Evolutionary conservation across 2,888 invertebrate species (phyloP).

Genomic region (Leptinotarsa rubiginosa): DNA sequence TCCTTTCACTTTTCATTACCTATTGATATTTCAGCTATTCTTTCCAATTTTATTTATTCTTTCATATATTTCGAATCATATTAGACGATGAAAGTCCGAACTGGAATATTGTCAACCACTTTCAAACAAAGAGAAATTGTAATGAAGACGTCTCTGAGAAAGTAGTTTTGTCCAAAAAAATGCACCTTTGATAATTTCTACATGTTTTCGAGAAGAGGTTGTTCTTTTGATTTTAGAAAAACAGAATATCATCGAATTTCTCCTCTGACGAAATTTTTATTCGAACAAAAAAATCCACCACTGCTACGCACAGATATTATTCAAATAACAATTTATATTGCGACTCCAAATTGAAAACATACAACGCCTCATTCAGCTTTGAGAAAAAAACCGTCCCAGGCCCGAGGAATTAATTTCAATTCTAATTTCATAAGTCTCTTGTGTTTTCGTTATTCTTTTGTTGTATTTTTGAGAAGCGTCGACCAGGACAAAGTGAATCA

Average conservation of each 20-base stretch:
- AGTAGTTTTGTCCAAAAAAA: no score
- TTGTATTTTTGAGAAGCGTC: slow-evolving; percentile 51
- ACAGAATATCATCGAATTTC: background rate
- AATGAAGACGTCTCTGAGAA: no score
- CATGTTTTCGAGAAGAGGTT: no score
- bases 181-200: no score
- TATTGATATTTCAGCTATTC: no score
- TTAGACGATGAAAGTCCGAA: no score
- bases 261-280: background rate
- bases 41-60: no score
- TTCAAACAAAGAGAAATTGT: no score
- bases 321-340: slow-evolving; percentile 48
- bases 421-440: slow-evolving; percentile 52
- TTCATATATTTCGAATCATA: no score
- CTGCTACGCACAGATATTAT: background rate
- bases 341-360: slow-evolving; percentile 56
- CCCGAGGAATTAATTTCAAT: slow-evolving; percentile 58
- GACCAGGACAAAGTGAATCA: slow-evolving; percentile 55
- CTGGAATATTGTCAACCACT: no score
- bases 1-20: no score
- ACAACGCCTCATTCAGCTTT: slow-evolving; percentile 50
- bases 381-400: slow-evolving; percentile 33
- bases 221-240: no score
- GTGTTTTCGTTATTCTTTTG: slow-evolving; percentile 55
- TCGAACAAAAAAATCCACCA: background rate